These are phyloP conservation scores for Pangasianodon gigas DNA, from an alignment of 2,113 vertebrate genomes.

Conservation along the genomic window DNA sequence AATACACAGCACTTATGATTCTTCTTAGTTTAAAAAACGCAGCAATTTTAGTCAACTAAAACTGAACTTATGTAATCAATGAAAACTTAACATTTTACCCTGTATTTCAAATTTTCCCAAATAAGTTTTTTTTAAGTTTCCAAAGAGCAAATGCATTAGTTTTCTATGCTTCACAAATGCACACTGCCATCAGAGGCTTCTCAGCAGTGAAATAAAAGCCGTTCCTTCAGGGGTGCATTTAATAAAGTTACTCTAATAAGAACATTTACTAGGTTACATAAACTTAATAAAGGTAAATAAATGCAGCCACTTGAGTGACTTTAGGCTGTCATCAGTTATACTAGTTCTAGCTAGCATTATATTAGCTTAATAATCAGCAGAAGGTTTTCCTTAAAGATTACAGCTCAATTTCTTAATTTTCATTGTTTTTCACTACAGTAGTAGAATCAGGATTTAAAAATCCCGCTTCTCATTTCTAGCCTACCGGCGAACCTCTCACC, in stretches of 20 bases:
- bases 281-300: background rate
- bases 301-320: background rate
- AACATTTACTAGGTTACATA: background rate
- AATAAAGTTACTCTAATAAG: background rate
- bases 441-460: background rate
- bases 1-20: background rate
- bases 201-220: background rate
- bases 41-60: background rate
- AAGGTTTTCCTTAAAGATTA: background rate
- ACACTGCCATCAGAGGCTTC: background rate
- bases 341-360: background rate
- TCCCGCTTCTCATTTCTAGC: background rate
- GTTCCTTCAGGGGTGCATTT: background rate
- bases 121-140: background rate
- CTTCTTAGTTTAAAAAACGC: background rate
- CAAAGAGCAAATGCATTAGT: background rate
- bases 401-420: background rate
- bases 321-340: background rate
- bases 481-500: background rate
- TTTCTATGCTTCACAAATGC: background rate
- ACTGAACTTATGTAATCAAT: background rate
- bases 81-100: background rate
- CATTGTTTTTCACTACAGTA: background rate
- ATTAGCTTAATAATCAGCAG: background rate
- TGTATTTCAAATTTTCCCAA: background rate